Percentiles rank a stretch among this genome's conserved stretches.
These are phyloP conservation scores for Maniola hyperantus DNA, from an alignment of 2,888 invertebrate genomes.

Conservation along the genomic window DNA sequence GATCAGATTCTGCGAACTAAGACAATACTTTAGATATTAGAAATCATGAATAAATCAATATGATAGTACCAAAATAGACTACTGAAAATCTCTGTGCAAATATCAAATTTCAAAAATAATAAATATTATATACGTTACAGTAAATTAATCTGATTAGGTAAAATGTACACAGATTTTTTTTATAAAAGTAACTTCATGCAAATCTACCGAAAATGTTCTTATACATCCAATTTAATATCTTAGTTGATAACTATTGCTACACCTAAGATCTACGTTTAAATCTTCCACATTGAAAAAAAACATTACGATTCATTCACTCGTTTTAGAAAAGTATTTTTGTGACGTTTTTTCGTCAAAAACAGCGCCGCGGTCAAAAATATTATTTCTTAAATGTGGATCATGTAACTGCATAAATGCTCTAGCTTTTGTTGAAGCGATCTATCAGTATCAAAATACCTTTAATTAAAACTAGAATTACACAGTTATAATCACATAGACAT, in stretches of 20 bases:
- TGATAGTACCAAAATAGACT: background rate
- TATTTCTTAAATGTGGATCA: slow-evolving; percentile 10
- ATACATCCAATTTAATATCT: background rate
- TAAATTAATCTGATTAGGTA: too few relatives aligned
- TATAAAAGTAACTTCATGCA: background rate
- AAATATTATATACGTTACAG: background rate
- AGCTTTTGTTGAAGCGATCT: background rate
- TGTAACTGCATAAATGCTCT: background rate
- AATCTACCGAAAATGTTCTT: background rate
- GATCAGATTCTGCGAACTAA: background rate
- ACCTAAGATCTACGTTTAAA: background rate
- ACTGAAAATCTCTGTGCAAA: background rate
- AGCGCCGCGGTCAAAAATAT: background rate
- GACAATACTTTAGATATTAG: background rate
- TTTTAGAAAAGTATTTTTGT: too few relatives aligned
- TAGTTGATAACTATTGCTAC: background rate
- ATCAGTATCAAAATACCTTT: background rate
- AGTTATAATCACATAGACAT: background rate
- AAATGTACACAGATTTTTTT: too few relatives aligned
- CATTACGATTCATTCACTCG: background rate
- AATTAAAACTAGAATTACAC: background rate
- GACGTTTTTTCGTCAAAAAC: background rate
- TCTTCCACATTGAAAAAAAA: slow-evolving; percentile 8
- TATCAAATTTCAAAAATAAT: background rate
- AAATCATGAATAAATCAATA: background rate